Base-by-base conservation (phyloP, 2,888 invertebrate species). In the Pteria penguin region DNA sequence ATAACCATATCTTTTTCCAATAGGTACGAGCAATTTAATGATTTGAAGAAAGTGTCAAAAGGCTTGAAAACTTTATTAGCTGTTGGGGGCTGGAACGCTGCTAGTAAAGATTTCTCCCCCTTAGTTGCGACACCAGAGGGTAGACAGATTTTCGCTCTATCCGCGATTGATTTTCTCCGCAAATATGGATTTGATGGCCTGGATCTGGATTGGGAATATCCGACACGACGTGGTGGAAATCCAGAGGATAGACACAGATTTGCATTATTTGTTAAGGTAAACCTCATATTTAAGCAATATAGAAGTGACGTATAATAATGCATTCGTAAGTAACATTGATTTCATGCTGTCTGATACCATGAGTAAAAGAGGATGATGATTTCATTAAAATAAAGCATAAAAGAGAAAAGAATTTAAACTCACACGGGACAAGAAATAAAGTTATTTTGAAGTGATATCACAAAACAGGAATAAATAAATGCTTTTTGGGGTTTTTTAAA, bases 121-220 rank as follows among this genome's bases (percentile, higher is more conserved):
- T 87, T 90, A 87, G 88, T 84, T 4, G 73, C 66, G 0, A 82
- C 81, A 0, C 52, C 60, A 11, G 73, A 75, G 26, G 79, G 71
- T 2, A 67, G 90, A 31, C 72, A 67, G 11, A 66, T 57, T 18
- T 90, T 90, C 69, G 82, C 87, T 11, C 66, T 80, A 27, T 87
- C 87, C n/a, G 77, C 86, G 4, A 66, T 88, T 4, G 61, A 79
- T 24, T 90, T 86, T 58, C 78, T 88, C 5, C 68, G 86, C 4
- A 80, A 79, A 29, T 79, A 88, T 63, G 82, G 78, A 18, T 89
- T 90, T 67, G 88, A 90, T 72, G 90, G 90, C 22, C 79, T 90
- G 60, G 90, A 90, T 80, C 81, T 90, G 4, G 89, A 90, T 71
- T 90, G 90, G 90, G 89, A 90, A 75, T 90, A 89, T 54, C 90